Evolutionary conservation across 2,113 vertebrate species (phyloP), one percentile per base, ranked within the genome.

Genomic region (Nerophis lumbriciformis): DNA sequence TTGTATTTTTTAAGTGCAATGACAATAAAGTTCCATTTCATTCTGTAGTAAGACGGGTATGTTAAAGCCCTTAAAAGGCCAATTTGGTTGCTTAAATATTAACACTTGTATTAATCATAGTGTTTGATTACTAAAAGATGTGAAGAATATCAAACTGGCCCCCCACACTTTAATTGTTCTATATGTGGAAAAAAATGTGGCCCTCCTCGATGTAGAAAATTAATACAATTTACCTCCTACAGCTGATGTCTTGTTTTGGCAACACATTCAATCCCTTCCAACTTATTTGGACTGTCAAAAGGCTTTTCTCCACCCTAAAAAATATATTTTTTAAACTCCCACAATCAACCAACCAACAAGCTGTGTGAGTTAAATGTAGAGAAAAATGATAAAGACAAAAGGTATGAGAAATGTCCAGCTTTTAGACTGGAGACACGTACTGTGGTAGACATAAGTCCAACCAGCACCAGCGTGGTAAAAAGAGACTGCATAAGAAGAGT

Each of bases 361-460:
- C 57, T 72, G 61, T 35, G 38, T 62, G 66, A 10, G 52, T 38
- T 58, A 59, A 9, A 69, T 48, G 11, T 12, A 54, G 63, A 56
- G 53, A 49, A 72, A 51, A 51, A 19, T 21, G n/a, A 10, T 51
- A 8, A 55, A 74, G 47, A 68, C 8, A 54, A 49, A 21, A 67
- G 69, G 61, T 8, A 50, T 53, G 44, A 72, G 8, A 70, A 69
- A 75, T 62, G 54, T 56, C 16, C 9, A 39, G 4, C 9, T 39
- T 50, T 56, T n/a, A 39, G 37, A 56, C 15, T 39, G 65, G 61
- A 52, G 11, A 36, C 58, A 60, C 48, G 50, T n/a, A 47, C 47
- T 48, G 21, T 4, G 14, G 59, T 71, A 83, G 11, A 79, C 76
- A 79, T 50, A 66, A 71, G 68, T 80, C 71, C 59, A 71, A 84